Percentiles rank a stretch among this genome's conserved stretches.
These are phyloP conservation scores for Isoperla grammatica DNA, from an alignment of 2,888 invertebrate genomes.

Conservation along the genomic window DNA sequence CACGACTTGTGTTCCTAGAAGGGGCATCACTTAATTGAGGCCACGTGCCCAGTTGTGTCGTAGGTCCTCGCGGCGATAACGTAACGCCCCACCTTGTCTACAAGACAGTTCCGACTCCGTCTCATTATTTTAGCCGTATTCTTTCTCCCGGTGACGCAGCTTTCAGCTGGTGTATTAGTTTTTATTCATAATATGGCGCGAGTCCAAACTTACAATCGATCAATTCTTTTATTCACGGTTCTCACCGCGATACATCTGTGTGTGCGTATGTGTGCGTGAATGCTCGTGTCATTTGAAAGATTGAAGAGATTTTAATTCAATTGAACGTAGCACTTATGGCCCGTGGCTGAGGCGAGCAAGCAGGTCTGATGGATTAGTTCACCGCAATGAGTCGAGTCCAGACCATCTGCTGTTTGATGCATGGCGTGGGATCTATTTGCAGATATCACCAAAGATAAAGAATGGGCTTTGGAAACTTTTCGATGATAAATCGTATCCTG, in stretches of 20 bases:
- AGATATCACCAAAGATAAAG: conserved; percentile 17
- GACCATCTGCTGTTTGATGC: background rate
- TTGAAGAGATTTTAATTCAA: conserved; percentile 24
- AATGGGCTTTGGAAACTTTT: conserved; percentile 2
- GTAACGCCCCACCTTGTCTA: too few relatives aligned
- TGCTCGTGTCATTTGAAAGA: conserved; percentile 21
- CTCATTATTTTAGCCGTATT: too few relatives aligned
- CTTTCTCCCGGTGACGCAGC: too few relatives aligned
- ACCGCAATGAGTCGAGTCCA: background rate
- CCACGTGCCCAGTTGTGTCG: too few relatives aligned
- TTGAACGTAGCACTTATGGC: background rate
- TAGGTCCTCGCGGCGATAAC: too few relatives aligned
- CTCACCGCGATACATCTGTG: background rate
- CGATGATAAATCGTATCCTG: conserved; percentile 8
- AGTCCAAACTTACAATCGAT: conserved; percentile 13
- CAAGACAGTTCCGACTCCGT: too few relatives aligned
- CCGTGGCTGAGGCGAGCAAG: too few relatives aligned
- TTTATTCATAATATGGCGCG: conserved; percentile 16
- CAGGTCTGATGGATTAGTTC: background rate
- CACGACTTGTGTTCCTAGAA: too few relatives aligned
- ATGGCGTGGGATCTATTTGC: conserved; percentile 4
- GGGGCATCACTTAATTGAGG: too few relatives aligned
- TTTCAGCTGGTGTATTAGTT: background rate
- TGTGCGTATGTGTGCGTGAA: background rate
- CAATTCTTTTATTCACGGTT: conserved; percentile 9